A percentile compares a stretch with the other conserved stretches of the same genome.
These are phyloP conservation scores for Torymus texanus DNA, from an alignment of 2,888 invertebrate species.

Conservation along the genomic window DNA sequence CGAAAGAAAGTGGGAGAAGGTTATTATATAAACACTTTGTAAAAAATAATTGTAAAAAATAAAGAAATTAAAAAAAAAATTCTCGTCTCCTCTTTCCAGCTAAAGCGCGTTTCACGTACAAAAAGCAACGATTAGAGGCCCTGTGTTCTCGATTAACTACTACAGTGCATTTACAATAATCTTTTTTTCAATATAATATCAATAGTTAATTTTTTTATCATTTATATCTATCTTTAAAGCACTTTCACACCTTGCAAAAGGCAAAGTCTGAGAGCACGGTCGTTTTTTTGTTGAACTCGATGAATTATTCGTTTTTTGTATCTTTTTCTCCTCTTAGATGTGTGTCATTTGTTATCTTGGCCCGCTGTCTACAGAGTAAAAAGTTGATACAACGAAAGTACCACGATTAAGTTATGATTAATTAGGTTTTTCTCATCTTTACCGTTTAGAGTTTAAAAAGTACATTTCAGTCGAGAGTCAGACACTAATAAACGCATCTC, in stretches of 20 bases:
- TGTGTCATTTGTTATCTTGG: slow-evolving; percentile 56
- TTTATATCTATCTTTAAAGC: slow-evolving; percentile 60
- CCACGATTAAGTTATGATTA: slow-evolving; percentile 43
- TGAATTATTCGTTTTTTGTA: slow-evolving; percentile 62
- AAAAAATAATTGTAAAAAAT: slow-evolving; percentile 63
- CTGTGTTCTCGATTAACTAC: slow-evolving; percentile 70
- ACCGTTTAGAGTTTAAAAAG: slow-evolving; percentile 63
- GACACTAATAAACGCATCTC: slow-evolving; percentile 39
- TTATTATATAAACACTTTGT: slow-evolving; percentile 59
- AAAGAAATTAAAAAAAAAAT: slow-evolving; percentile 62
- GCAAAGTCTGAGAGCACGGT: slow-evolving; percentile 61
- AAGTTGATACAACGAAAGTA: slow-evolving; percentile 56
- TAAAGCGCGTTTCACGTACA: slow-evolving; percentile 73
- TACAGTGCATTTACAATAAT: slow-evolving; percentile 71
- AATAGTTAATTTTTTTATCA: slow-evolving; percentile 62
- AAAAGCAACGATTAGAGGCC: slow-evolving; percentile 75
- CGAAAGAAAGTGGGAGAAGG: slow-evolving; percentile 56
- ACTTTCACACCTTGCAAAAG: slow-evolving; percentile 62
- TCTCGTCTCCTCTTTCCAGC: slow-evolving; percentile 63
- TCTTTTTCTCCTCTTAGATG: slow-evolving; percentile 4
- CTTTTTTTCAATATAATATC: slow-evolving; percentile 64
- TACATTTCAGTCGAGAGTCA: slow-evolving; percentile 67
- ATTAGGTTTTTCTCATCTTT: slow-evolving; percentile 39
- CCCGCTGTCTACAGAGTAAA: slow-evolving; percentile 69
- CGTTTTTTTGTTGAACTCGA: slow-evolving; percentile 58